Conservation (phyloP, 2,113 vertebrate genomes). For the Lepisosteus osseus region DNA sequence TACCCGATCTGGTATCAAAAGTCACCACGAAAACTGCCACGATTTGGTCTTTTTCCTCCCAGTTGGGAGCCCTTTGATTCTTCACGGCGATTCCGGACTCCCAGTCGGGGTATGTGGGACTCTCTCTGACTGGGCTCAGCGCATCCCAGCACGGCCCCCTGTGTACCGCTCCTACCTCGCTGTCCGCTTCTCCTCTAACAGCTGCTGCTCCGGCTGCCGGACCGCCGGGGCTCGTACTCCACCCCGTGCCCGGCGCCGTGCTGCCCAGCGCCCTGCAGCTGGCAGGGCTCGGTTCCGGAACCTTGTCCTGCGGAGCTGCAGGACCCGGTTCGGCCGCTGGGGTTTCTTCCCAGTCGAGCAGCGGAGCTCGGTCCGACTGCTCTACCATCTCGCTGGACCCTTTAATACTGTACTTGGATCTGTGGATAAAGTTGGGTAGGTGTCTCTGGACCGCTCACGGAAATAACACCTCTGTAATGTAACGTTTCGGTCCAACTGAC, state of each 20-base stretch:
- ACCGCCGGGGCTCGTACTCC: constrained; percentile 42
- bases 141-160: constrained; percentile 37
- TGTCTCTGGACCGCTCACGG: too few species aligned
- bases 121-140: constrained; percentile 35
- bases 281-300: constrained; percentile 36
- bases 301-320: constrained; percentile 41
- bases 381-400: constrained; percentile 70
- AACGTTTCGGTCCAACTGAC: too few species aligned
- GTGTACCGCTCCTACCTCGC: constrained; percentile 34
- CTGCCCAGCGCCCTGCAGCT: constrained; percentile 32
- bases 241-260: constrained; percentile 38
- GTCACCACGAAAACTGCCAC: constrained; percentile 92
- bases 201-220: constrained; percentile 47
- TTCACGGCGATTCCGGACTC: constrained; percentile 35
- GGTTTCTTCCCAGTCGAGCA: constrained; percentile 88
- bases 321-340: constrained; percentile 64
- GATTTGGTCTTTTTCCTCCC: constrained; percentile 89
- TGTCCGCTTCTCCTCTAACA: constrained; percentile 36
- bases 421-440: too few species aligned
- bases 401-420: too few species aligned
- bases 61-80: constrained; percentile 62
- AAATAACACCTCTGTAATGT: too few species aligned
- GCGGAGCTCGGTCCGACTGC: constrained; percentile 84
- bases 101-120: constrained; percentile 42
- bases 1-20: constrained; percentile 91